phyloP scores from a whole-genome alignment of 2,888 invertebrate species.

The Proisotoma minuta region DNA sequence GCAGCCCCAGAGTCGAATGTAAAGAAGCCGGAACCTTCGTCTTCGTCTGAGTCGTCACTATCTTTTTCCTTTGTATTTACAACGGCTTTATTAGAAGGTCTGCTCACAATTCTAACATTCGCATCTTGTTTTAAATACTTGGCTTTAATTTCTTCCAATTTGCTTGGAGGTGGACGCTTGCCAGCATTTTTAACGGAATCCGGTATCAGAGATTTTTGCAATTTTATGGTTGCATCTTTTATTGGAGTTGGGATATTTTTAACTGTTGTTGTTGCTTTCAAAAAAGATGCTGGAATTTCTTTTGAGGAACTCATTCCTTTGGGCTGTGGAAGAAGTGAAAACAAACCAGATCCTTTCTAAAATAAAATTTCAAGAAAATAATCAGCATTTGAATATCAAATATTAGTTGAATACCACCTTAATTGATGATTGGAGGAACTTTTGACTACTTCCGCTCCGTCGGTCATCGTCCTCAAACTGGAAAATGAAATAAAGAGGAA shows the following conservation, averaged over 20 bases:
- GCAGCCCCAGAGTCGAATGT: slow-evolving; percentile 31
- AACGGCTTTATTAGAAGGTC: background rate
- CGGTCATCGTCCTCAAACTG: slow-evolving; percentile 61
- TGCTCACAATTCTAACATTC: slow-evolving; percentile 21
- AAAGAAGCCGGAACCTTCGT: slow-evolving; percentile 36
- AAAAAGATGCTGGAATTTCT: background rate
- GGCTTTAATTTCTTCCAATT: slow-evolving; percentile 40
- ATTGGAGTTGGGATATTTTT: background rate
- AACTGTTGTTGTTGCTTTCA: background rate
- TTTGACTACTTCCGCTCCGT: slow-evolving; percentile 43
- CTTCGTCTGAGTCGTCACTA: slow-evolving; percentile 46
- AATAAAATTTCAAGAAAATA: slow-evolving; percentile 42
- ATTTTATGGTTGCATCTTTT: background rate
- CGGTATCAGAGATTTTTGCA: slow-evolving; percentile 32
- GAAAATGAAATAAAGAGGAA: slow-evolving; percentile 46
- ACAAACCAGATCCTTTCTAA: slow-evolving; percentile 63
- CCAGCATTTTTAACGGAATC: slow-evolving; percentile 39
- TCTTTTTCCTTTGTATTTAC: slow-evolving; percentile 25
- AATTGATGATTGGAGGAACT: background rate
- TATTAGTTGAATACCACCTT: background rate
- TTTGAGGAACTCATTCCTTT: slow-evolving; percentile 51
- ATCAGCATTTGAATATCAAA: background rate
- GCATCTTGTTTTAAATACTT: slow-evolving; percentile 43
- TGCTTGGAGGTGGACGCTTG: slow-evolving; percentile 29
- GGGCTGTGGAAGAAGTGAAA: slow-evolving; percentile 67